These are phyloP conservation scores for Neuroterus valhalla DNA, from an alignment of 1,140 invertebrate species.

Conservation along the genomic window DNA sequence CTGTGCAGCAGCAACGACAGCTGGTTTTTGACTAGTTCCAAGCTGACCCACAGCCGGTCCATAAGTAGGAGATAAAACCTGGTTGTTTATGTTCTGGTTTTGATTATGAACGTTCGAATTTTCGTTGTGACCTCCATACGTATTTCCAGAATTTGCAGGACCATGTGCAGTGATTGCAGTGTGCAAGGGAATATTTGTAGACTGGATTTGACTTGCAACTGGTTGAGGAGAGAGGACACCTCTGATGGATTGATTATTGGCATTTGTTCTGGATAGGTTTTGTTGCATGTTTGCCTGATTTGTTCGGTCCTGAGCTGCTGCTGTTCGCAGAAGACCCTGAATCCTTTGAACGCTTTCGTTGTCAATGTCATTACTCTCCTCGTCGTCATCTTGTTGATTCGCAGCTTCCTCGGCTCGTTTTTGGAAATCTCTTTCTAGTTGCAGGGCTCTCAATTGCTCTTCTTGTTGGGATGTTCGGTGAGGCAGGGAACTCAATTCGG, in stretches of 20 bases:
- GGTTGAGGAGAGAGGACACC: slow-evolving; percentile 60
- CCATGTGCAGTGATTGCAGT: slow-evolving; percentile 58
- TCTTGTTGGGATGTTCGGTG: slow-evolving; percentile 87
- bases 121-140: slow-evolving; percentile 54
- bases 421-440: slow-evolving; percentile 92
- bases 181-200: slow-evolving; percentile 59
- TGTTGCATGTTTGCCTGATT: slow-evolving; percentile 54
- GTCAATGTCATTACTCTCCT: slow-evolving; percentile 73
- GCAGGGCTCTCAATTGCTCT: slow-evolving; percentile 88
- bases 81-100: slow-evolving; percentile 53
- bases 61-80: slow-evolving; percentile 54
- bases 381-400: slow-evolving; percentile 87
- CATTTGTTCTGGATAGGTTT: slow-evolving; percentile 54
- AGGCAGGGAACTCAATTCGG: slow-evolving; percentile 81
- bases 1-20: slow-evolving; percentile 35
- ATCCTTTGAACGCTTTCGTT: slow-evolving; percentile 72
- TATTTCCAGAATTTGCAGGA: slow-evolving; percentile 50
- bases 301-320: slow-evolving; percentile 64
- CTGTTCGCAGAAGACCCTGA: slow-evolving; percentile 71
- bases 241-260: slow-evolving; percentile 66
- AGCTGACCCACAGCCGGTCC: slow-evolving; percentile 54
- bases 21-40: slow-evolving; percentile 57
- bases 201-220: slow-evolving; percentile 62
- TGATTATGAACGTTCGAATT: slow-evolving; percentile 36
- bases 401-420: slow-evolving; percentile 86